Conservation (phyloP, 2,797 vertebrate genomes). For the Trematocara caparti region DNA sequence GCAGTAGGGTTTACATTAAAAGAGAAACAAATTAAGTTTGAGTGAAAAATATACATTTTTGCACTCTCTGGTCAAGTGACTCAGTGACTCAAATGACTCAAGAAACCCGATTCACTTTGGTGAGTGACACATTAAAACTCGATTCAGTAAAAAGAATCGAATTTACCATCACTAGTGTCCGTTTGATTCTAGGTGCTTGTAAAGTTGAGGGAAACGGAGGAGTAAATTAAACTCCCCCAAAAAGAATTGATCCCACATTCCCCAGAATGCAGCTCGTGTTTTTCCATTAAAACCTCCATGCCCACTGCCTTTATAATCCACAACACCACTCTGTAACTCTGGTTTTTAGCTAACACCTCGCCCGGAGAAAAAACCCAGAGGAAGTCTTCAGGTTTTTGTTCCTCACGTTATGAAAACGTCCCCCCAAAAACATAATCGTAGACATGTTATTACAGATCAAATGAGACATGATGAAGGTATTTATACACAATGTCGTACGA, state of each 20-base stretch:
- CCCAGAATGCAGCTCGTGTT: neutral
- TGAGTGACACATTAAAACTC: too few species aligned
- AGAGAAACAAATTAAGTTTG: too few species aligned
- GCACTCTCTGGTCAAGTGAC: too few species aligned
- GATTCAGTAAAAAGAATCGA: too few species aligned
- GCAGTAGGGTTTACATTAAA: too few species aligned
- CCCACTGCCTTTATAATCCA: neutral
- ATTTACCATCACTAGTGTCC: too few species aligned
- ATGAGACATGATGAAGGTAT: neutral
- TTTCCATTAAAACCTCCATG: neutral
- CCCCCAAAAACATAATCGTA: rapidly evolving
- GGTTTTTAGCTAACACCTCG: neutral
- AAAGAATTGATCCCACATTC: neutral
- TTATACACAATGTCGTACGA: rapidly evolving
- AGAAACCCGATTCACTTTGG: too few species aligned
- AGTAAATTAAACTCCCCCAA: neutral
- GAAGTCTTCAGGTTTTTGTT: neutral
- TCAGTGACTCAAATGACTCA: too few species aligned
- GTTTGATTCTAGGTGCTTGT: neutral
- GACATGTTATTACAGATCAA: neutral
- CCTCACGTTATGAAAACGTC: rapidly evolving
- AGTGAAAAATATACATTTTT: too few species aligned
- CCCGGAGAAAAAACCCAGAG: rapidly evolving
- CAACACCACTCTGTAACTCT: neutral
- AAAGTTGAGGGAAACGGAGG: neutral